Evolutionary conservation across 2,888 invertebrate genomes (phyloP), one percentile per base, ranked within the genome.

Genomic region (Cheilosia vernalis): DNA sequence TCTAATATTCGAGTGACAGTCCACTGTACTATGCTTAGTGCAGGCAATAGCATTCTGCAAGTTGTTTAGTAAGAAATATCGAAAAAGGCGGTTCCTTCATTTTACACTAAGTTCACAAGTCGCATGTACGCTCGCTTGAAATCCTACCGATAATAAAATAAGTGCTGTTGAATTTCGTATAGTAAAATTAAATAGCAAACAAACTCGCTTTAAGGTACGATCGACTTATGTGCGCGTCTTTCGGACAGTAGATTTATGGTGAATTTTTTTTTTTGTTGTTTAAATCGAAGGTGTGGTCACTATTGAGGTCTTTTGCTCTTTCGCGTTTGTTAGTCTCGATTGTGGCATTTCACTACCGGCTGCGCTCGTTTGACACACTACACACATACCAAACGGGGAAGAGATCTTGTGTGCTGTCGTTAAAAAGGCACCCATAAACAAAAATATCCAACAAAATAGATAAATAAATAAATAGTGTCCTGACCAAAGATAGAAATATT

Each of bases 271-370:
- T 66, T 42, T 33, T 55, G 33, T 17, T 82, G 55, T 42, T 24
- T 21, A 64, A 51, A 60, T 72, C 61, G 49, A 85, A 85, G 85
- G 85, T 85, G 85, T 85, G 85, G 85, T 77, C 80, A 70, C 33
- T 40, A 58, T 5, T 47, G 33, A 81, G 67, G 44, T 49, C 30
- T 42, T 72, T 51, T 72, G 67, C 67, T 76, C 81, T 63, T 61
- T 76, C 42, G 51, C 53, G 42, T 47, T 63, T 13, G 51, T 24
- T 51, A 51, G 51, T 51, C 33, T 33, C 51, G 19, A 5, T 51
- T 37, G 42, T 64, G 64, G 63, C 61, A 40, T 64, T 60, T 40
- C 51, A 80, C 17, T 27, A 77, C 66, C 78, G 74, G 74, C 80
- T 74, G 80, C 30, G 73, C 79, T 80, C 24, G 30, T 67, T 74